Evolutionary conservation across 2,797 vertebrate genomes (phyloP), one percentile per base, ranked within the genome.

Genomic region (Acanthurus lineatus): DNA sequence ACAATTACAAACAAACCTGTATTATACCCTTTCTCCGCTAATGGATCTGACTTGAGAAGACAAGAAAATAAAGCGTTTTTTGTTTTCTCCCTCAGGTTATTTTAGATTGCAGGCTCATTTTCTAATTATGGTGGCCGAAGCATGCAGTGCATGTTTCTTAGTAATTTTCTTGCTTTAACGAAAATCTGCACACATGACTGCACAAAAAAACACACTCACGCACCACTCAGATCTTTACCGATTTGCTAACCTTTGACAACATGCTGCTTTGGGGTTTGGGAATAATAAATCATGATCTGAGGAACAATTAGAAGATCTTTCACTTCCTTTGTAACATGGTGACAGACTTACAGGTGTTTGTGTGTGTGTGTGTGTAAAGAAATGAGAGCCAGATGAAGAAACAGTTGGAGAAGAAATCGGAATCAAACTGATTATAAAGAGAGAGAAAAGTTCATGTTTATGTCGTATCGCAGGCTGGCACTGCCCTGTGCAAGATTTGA

Each of bases 1-100:
- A 91, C 86, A 88, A 91, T 91, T 88, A 85, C 83, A 89, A 89
- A 88, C 81, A 89, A 93, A 91, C 86, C 84, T 80, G 86, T 65
- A 73, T 88, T 73, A 60, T 44, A 63, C 57, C 63, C 78, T 63
- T 65, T 89, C 84, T 69, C 69, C 16, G 42, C 69, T 86, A 89
- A 88, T 89, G 76, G 72, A 80, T 69, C 44, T 65, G 63, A 89
- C 32, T 68, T 56, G 61, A 76, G 73, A 77, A 77, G 85, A 91
- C 76, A 87, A 83, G 73, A 72, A 87, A 86, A 87, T 88, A 59
- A 88, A 89, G 84, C 56, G 8, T 25, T 72, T 79, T 82, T 68
- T 53, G 40, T 78, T 86, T 79, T 42, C 69, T 53, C 84, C 87
- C 86, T 79, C 79, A 0, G 82, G 89, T 91, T 91, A 74, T 83